Conservation (phyloP, 2,113 vertebrate genomes). For the Trogon melanurus region DNA sequence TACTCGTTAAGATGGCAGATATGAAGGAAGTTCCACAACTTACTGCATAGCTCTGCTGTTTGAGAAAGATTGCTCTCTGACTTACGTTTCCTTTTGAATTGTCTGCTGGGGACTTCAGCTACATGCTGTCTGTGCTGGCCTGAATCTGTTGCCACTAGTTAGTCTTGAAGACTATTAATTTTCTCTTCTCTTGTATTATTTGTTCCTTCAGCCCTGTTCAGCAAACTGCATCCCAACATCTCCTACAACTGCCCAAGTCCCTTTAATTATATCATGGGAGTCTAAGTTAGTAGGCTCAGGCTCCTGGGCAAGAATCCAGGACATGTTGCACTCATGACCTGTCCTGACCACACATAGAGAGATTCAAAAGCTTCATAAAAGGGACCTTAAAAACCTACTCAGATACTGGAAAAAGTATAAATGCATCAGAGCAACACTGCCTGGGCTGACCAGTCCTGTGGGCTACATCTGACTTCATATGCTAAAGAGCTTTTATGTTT, state of each 20-base stretch:
- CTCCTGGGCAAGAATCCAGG: not conserved
- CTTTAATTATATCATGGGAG: not conserved
- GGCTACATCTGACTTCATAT: not conserved
- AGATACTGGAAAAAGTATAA: not conserved
- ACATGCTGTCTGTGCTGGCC: not conserved
- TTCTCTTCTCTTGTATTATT: not conserved
- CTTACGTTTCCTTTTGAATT: not conserved
- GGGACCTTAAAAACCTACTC: not conserved
- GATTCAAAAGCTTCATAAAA: not conserved
- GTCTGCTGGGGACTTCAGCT: not conserved
- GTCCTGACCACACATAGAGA: too few species aligned
- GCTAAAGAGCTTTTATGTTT: not conserved
- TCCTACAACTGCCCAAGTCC: not conserved
- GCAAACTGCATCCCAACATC: not conserved
- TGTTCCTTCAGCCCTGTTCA: not conserved
- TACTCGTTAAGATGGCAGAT: fast-evolving
- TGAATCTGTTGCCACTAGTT: not conserved
- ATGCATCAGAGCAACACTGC: not conserved
- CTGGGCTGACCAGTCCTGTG: not conserved
- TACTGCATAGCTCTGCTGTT: not conserved
- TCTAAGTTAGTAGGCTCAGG: not conserved
- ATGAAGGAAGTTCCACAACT: not conserved
- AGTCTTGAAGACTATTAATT: not conserved
- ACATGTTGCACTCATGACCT: not conserved
- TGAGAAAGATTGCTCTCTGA: not conserved